phyloP scores from a whole-genome alignment of 2,797 vertebrate genomes.

The Phylloscopus collybita region DNA sequence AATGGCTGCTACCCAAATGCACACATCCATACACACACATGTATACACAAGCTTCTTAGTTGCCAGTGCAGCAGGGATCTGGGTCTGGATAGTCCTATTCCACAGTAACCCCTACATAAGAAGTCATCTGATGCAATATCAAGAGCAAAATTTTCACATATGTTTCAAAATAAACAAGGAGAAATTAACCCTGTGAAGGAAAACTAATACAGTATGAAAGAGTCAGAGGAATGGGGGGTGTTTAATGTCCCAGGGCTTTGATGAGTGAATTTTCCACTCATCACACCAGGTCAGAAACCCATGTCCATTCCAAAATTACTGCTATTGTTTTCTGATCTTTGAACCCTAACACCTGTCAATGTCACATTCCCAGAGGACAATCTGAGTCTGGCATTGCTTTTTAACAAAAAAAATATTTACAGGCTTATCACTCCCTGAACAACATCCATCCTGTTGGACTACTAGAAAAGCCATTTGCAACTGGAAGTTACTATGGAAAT shows the following conservation, averaged over 20 bases:
- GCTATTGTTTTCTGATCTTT: conserved; percentile 67
- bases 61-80: not conserved
- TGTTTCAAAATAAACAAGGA: not conserved
- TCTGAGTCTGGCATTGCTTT: conserved; percentile 6
- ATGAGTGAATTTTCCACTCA: conserved; percentile 8
- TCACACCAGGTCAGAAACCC: conserved; percentile 32
- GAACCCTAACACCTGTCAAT: conserved; percentile 56
- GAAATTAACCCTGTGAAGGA: not conserved
- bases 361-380: conserved; percentile 32
- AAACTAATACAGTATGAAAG: conserved; percentile 3
- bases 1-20: not conserved
- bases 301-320: conserved; percentile 35
- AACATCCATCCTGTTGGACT: not conserved
- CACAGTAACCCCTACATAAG: not conserved
- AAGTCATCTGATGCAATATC: not conserved
- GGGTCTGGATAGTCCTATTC: not conserved
- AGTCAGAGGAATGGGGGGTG: not conserved
- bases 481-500: not conserved
- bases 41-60: not conserved
- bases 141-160: not conserved
- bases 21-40: fast-evolving
- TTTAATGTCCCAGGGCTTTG: conserved; percentile 30
- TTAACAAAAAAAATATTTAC: conserved; percentile 49
- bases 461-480: not conserved
- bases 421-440: not conserved